Evolutionary conservation across 1,140 invertebrate genomes (phyloP), one percentile per base, ranked within the genome.

Genomic region (Anastatus disparis): DNA sequence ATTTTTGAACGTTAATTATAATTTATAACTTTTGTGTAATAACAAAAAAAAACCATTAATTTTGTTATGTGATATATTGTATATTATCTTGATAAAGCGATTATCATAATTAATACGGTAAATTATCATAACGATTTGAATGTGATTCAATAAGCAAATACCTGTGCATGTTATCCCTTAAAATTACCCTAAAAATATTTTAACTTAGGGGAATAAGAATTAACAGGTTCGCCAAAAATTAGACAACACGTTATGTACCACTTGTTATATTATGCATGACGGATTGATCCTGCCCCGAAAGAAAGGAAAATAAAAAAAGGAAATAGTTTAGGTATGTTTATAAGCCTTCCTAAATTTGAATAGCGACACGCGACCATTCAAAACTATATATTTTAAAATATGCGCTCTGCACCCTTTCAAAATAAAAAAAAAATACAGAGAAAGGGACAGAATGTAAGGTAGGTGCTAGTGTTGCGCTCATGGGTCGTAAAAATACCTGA

Each of bases 301-400:
- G n/a, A 29, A 17, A 15, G 26, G 29, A 12, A 12, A 7, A 7
- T 7, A 38, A 38, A 12, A 6, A 38, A 38, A 38, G 6, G 35
- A 38, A 12, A 38, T 13, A 55, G 59, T 31, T 22, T 27, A 17
- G 58, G n/a, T n/a, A n/a, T n/a, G n/a, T n/a, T n/a, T n/a, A n/a
- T n/a, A n/a, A n/a, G n/a, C n/a, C n/a, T n/a, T n/a, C 26, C 26
- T 35, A 50, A 22, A 71, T 71, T 71, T 71, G 70, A 71, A 71
- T 71, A 71, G 70, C 40, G 69, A 58, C 70, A 71, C 70, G 70
- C 62, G 70, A 71, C 62, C 50, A 71, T 71, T 70, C 59, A 64
- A n/a, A n/a, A n/a, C n/a, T n/a, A n/a, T n/a, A n/a, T n/a, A n/a
- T n/a, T n/a, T 56, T 64, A 64, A 70, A 64, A 55, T 48, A 64